Evolutionary conservation across 2,797 vertebrate genomes (phyloP).

Genomic region (Vireo griseus): DNA sequence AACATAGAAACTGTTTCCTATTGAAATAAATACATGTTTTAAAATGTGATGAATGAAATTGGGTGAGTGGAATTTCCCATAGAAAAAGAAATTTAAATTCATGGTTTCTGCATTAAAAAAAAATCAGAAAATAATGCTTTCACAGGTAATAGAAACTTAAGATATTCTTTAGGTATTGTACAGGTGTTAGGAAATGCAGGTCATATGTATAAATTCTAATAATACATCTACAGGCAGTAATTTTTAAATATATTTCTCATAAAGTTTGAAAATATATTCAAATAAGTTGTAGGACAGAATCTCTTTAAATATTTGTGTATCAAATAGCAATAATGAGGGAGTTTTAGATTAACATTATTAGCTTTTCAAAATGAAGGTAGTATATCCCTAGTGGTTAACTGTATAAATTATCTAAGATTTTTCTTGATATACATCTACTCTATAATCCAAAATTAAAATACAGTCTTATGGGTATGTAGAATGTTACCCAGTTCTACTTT

Average conservation of each 20-base stretch:
- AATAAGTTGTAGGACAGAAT: background rate
- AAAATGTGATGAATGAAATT: background rate
- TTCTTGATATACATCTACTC: background rate
- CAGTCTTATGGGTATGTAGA: background rate
- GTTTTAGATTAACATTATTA: background rate
- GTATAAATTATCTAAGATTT: background rate
- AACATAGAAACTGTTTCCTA: background rate
- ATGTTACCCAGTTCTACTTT: background rate
- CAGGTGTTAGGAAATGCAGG: background rate
- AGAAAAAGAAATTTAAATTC: background rate
- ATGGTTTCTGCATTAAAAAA: background rate
- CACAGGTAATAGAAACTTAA: background rate
- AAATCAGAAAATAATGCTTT: background rate
- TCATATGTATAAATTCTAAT: background rate
- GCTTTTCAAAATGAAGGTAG: background rate
- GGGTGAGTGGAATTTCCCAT: background rate
- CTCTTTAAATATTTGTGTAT: background rate
- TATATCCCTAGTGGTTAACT: background rate
- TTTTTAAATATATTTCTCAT: background rate
- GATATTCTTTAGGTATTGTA: background rate
- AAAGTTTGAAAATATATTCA: background rate
- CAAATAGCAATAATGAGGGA: background rate
- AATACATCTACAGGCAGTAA: background rate
- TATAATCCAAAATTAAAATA: background rate
- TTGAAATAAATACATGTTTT: background rate